These are phyloP conservation scores for Champsocephalus gunnari DNA, from an alignment of 2,797 vertebrate species.

Conservation along the genomic window DNA sequence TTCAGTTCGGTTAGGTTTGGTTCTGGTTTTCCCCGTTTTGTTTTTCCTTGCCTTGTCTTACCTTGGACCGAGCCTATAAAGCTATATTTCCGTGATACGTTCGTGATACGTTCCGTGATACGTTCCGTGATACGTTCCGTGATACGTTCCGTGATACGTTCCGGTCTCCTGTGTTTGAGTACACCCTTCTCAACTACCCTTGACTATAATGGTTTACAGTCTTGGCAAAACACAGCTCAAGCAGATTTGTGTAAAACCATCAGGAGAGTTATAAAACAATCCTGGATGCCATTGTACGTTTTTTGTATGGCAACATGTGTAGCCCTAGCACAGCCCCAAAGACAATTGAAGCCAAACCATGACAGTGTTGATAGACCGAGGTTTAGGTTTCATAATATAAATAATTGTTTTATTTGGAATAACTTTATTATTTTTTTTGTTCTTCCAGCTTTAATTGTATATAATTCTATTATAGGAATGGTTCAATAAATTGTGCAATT, in stretches of 20 bases:
- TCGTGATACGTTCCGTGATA: no score
- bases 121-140: no score
- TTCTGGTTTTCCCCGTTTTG: no score
- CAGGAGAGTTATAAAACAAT: neutral
- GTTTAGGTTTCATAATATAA: conserved; percentile 23
- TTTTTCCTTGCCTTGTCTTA: no score
- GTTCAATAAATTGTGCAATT: conserved; percentile 36
- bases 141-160: no score
- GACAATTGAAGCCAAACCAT: conserved; percentile 16
- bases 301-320: neutral
- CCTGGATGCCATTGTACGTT: neutral
- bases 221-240: neutral
- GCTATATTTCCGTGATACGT: no score
- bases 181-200: no score
- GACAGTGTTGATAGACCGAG: conserved; percentile 16
- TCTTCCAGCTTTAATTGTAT: conserved; percentile 28
- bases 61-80: no score
- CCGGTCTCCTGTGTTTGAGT: no score
- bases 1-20: no score
- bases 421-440: conserved; percentile 24
- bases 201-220: no score
- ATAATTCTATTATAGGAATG: conserved; percentile 24
- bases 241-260: neutral
- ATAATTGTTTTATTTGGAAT: conserved; percentile 34
- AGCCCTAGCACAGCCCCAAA: neutral